Percentiles rank a stretch among this genome's conserved stretches.
Conservation (phyloP, 2,797 vertebrate species). For the Clarias fuscus region DNA sequence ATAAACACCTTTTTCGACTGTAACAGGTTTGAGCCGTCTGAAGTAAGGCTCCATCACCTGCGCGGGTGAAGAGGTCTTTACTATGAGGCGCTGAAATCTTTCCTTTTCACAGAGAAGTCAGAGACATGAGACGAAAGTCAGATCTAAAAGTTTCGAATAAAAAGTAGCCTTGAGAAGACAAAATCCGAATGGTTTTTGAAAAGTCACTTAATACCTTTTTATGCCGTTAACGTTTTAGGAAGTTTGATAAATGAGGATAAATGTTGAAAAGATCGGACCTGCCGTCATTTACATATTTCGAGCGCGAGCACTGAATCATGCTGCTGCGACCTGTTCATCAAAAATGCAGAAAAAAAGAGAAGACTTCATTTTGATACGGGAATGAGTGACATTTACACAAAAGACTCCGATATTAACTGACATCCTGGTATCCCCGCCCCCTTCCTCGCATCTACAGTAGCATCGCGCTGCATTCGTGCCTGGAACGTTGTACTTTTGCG, state of each 20-base stretch:
- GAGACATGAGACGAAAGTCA: conserved; percentile 1
- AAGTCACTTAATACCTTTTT: background rate
- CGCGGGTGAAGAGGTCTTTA: conserved; percentile 46
- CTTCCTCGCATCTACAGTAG: background rate
- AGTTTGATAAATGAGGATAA: background rate
- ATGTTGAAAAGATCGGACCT: background rate
- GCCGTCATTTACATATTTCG: background rate
- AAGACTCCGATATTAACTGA: background rate
- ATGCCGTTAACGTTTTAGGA: background rate
- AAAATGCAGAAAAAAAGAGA: background rate
- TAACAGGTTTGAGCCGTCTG: background rate
- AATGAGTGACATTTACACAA: background rate
- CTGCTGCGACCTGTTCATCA: background rate
- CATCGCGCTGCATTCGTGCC: background rate
- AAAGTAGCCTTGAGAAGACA: background rate
- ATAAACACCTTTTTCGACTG: conserved; percentile 28
- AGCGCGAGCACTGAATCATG: background rate
- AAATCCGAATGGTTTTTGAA: background rate
- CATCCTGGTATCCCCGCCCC: background rate
- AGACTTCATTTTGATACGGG: background rate
- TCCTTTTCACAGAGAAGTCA: background rate
- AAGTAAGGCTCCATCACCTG: background rate
- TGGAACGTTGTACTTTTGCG: background rate
- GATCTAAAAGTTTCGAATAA: background rate
- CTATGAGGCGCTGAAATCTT: conserved; percentile 21